These are phyloP conservation scores for Athalia circularis DNA, from an alignment of 2,888 invertebrate genomes.

Conservation along the genomic window DNA sequence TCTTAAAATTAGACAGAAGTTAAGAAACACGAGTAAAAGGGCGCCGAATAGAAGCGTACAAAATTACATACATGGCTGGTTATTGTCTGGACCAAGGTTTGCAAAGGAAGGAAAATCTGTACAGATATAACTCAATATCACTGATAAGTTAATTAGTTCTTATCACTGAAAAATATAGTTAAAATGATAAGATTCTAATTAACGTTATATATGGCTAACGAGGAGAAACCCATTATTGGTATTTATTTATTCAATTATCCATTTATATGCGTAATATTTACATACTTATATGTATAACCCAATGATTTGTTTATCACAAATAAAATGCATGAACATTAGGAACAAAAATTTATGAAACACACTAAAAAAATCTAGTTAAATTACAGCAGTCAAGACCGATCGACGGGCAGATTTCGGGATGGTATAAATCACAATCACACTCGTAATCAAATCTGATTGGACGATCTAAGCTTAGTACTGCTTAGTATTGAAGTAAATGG, in stretches of 20 bases:
- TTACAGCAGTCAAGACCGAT: too few relatives aligned
- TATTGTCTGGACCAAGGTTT: conserved; percentile 35
- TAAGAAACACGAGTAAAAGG: conserved; percentile 16
- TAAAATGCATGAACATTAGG: conserved; percentile 1
- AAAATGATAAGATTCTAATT: conserved; percentile 28
- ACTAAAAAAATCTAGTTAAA: too few relatives aligned
- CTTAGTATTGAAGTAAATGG: too few relatives aligned
- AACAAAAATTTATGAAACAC: too few relatives aligned
- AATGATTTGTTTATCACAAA: conserved; percentile 20
- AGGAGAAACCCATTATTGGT: not conserved
- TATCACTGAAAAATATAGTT: conserved; percentile 7
- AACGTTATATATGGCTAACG: not conserved
- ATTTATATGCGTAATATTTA: not conserved
- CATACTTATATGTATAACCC: not conserved
- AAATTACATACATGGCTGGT: conserved; percentile 29
- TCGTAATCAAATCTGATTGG: too few relatives aligned
- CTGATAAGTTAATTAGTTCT: not conserved
- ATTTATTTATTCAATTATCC: conserved; percentile 9
- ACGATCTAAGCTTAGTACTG: too few relatives aligned
- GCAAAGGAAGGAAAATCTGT: conserved; percentile 3
- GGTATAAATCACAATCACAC: too few relatives aligned
- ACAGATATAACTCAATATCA: conserved; percentile 21
- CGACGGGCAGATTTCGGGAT: too few relatives aligned
- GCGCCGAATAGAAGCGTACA: conserved; percentile 19
- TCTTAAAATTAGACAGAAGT: not conserved